Evolutionary conservation across 2,113 vertebrate genomes (phyloP).

Genomic region (Candoia aspera): DNA sequence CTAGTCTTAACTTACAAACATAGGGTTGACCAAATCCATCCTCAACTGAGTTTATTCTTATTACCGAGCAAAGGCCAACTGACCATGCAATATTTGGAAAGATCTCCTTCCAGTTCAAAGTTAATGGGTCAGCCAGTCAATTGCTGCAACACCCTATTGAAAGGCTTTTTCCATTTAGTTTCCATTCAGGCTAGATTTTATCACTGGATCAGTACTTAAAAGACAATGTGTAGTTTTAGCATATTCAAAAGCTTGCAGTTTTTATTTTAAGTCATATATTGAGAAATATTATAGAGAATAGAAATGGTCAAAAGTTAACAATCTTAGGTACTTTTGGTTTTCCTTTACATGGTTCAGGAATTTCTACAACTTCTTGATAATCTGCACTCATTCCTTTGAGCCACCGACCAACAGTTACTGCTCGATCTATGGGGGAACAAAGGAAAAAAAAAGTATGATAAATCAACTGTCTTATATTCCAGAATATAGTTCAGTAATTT

Average conservation of each 20-base stretch:
- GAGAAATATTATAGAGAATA: neutral
- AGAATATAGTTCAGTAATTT: neutral
- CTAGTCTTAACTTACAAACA: neutral
- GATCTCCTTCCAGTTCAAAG: neutral
- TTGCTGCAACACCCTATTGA: neutral
- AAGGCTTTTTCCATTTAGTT: neutral
- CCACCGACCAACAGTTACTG: conserved; percentile 84
- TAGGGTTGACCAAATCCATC: neutral
- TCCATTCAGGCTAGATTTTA: neutral
- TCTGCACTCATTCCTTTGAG: conserved; percentile 89
- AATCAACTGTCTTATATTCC: neutral
- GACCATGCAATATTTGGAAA: neutral
- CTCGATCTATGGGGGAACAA: conserved; percentile 70
- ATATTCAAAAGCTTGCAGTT: neutral
- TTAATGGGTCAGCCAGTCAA: neutral
- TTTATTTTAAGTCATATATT: conserved; percentile 2
- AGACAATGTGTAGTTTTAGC: neutral
- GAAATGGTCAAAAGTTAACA: conserved; percentile 80
- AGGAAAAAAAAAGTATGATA: conserved; percentile 8
- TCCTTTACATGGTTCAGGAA: conserved; percentile 63
- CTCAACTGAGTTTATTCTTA: neutral
- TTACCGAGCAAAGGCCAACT: neutral
- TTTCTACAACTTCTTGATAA: conserved; percentile 82
- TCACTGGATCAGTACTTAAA: neutral
- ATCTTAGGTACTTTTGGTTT: conserved; percentile 79